A percentile compares a stretch with the other conserved stretches of the same genome.
phyloP scores from a whole-genome alignment of 2,113 vertebrate species.

The Ancistrus triradiatus region DNA sequence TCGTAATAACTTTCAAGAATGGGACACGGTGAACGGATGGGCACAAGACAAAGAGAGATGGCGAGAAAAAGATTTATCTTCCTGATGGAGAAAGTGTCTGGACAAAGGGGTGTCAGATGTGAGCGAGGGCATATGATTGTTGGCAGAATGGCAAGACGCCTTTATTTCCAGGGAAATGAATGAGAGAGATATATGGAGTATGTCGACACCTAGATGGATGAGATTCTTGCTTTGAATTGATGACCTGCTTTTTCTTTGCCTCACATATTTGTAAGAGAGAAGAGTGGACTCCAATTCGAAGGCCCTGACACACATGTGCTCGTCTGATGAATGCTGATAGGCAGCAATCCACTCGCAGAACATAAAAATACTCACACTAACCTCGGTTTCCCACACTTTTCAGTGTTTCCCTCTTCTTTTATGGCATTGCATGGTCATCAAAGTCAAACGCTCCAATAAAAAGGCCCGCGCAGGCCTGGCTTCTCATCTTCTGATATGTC shows the following conservation, averaged over 20 bases:
- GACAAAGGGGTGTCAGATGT: slow-evolving; percentile 38
- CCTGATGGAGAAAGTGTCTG: slow-evolving; percentile 53
- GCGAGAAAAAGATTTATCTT: slow-evolving; percentile 53
- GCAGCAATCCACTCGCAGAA: slow-evolving; percentile 24
- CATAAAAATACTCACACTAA: slow-evolving; percentile 36
- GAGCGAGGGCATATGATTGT: slow-evolving; percentile 20
- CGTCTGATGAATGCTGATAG: neutral
- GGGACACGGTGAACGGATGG: slow-evolving; percentile 45
- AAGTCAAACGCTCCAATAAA: slow-evolving; percentile 48
- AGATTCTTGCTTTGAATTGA: slow-evolving; percentile 39
- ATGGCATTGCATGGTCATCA: slow-evolving; percentile 59
- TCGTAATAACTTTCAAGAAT: slow-evolving; percentile 54
- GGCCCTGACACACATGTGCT: slow-evolving; percentile 5
- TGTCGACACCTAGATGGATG: slow-evolving; percentile 49
- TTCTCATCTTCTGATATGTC: slow-evolving; percentile 61
- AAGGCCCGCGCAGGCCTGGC: slow-evolving; percentile 26
- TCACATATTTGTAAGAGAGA: slow-evolving; percentile 37
- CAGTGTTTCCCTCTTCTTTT: neutral
- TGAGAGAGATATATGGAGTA: slow-evolving; percentile 41
- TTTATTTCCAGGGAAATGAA: slow-evolving; percentile 49
- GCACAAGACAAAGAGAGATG: slow-evolving; percentile 42
- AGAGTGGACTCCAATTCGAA: slow-evolving; percentile 24
- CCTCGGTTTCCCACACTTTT: slow-evolving; percentile 12
- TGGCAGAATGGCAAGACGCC: slow-evolving; percentile 18
- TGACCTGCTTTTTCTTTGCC: slow-evolving; percentile 43